Evolutionary conservation across 2,113 vertebrate species (phyloP), one percentile per base, ranked within the genome.

Genomic region (Corythaixoides concolor): DNA sequence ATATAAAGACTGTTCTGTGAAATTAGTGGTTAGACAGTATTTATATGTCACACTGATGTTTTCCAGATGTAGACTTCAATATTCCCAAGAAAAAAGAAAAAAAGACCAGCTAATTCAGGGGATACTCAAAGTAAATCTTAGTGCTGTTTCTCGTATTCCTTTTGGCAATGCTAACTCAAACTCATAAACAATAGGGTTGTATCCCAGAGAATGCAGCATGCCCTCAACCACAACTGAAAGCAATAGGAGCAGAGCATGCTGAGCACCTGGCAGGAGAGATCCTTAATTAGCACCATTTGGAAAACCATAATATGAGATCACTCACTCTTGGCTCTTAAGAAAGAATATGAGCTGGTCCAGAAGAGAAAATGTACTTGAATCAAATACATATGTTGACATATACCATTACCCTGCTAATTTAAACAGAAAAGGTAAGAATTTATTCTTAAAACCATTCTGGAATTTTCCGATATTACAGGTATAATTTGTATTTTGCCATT

Each of bases 231-330:
- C 94, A 91, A 69, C 84, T 79, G 69, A 85, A 82, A 91, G 84
- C 77, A 87, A 64, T 32, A 60, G 43, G 64, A 86, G 76, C 3
- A 37, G 68, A 74, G 28, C 79, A 66, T 7, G 13, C 90, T 81
- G 88, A 90, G 95, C 90, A 95, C 85, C 93, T 97, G 92, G 95
- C 95, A 96, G 90, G 86, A 79, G 68, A 82, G 73, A 13, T 49
- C 26, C 59, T 72, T 95, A 89, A 92, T 89, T 88, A 97, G 73
- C 53, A 87, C 69, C 77, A 66, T 91, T 96, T 96, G 96, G 89
- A 85, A 87, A 97, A 88, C 80, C 58, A 30, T 79, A 79, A 28
- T 62, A 86, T 97, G 96, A 98, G 84, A 81, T 97, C 97, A 97
- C 70, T 97, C 70, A 67, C 85, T 96, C 83, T 88, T 96, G 89